Evolutionary conservation across 2,113 vertebrate species (phyloP), one percentile per base, ranked within the genome.

Genomic region (Periophthalmodon schlosseri): DNA sequence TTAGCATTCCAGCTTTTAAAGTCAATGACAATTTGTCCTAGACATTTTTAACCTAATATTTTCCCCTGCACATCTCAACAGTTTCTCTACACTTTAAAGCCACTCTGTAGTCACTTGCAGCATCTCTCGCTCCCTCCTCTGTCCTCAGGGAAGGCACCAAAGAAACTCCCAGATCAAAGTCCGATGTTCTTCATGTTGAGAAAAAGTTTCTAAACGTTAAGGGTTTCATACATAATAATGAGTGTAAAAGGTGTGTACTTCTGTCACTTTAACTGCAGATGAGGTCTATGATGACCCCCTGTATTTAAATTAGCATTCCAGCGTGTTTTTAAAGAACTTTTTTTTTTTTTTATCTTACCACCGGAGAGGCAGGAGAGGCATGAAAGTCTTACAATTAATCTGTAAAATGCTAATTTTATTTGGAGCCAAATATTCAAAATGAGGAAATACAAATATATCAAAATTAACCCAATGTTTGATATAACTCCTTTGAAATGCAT

Each of bases 21-120:
- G 20, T 56, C 52, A 56, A 56, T 56, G 52, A 56, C 18, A 56
- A 60, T 5, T 60, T 56, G 75, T 79, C 80, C 80, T 76, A 74
- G 70, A 77, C 79, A 63, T 76, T 86, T 76, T 63, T 34, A 80
- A 88, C 83, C 77, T 70, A 86, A 86, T 85, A 28, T 36, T 74
- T 46, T 36, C 74, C 76, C 65, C 75, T 60, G 74, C 72, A 74
- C 75, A 50, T 83, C 57, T 58, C 34, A 52, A 34, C 61, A 11
- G 20, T n/a, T 10, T 73, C 84, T 78, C 52, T 68, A 6, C 47
- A 58, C 64, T 47, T 24, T 44, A 50, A 60, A 84, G 68, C 77
- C 61, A 63, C 75, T 87, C 77, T 75, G 69, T 54, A 78, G 75
- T 73, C 72, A 76, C 76, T 83, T 82, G 69, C 60, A 77, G 68